These are phyloP conservation scores for Harpalus rubripes DNA, from an alignment of 2,888 invertebrate species.

Conservation along the genomic window DNA sequence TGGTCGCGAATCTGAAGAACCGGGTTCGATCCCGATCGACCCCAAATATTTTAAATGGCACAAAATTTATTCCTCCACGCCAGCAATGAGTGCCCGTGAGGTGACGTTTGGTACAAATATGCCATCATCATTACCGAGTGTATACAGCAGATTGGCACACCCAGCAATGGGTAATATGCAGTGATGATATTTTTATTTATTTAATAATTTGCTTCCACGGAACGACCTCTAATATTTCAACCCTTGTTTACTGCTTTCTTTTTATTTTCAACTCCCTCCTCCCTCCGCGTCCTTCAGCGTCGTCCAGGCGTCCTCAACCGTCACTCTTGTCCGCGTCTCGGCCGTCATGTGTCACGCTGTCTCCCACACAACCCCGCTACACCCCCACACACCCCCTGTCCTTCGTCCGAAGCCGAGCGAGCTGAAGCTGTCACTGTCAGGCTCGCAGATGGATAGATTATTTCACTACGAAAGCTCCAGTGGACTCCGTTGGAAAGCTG, in stretches of 20 bases:
- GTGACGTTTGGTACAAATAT: too few relatives aligned
- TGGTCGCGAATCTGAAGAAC: too few relatives aligned
- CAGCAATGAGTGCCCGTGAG: too few relatives aligned
- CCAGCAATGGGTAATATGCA: too few relatives aligned
- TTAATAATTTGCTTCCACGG: too few relatives aligned
- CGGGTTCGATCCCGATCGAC: too few relatives aligned
- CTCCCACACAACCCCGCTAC: conserved; percentile 70
- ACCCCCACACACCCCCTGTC: conserved; percentile 67
- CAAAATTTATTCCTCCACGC: too few relatives aligned
- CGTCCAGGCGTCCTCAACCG: background rate
- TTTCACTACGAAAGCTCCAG: conserved; percentile 45
- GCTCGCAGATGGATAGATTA: conserved; percentile 64
- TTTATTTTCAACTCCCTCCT: background rate
- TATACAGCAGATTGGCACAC: too few relatives aligned
- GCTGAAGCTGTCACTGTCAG: conserved; percentile 62
- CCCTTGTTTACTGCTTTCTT: background rate
- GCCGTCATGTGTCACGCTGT: conserved; percentile 78
- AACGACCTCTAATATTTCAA: background rate
- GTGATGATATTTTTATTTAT: too few relatives aligned
- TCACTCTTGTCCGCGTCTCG: conserved; percentile 5
- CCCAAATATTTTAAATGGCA: too few relatives aligned
- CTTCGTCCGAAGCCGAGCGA: conserved; percentile 42
- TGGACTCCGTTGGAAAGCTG: background rate
- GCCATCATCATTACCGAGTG: too few relatives aligned
- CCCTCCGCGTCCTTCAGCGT: background rate